Conservation (phyloP, 2,888 invertebrate genomes). For the Chymomyza caudatula region DNA sequence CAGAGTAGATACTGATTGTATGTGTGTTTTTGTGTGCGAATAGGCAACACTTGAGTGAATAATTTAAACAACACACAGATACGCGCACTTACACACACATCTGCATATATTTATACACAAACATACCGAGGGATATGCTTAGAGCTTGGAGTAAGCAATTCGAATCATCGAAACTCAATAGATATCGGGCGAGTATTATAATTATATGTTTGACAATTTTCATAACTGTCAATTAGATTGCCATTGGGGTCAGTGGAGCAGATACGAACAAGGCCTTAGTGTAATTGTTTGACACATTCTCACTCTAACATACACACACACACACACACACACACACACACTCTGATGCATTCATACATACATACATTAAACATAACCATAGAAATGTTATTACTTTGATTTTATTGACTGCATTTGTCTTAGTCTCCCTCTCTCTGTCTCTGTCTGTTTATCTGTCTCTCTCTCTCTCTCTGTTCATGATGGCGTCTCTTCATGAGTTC, state of each 20-base stretch:
- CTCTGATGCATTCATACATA: conserved; percentile 7
- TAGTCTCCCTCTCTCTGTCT: too few species aligned
- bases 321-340: background rate
- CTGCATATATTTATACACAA: background rate
- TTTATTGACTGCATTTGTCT: conserved; percentile 61
- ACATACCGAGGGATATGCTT: background rate
- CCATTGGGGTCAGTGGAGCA: conserved; percentile 5
- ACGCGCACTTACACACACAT: conserved; percentile 7
- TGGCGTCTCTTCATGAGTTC: too few species aligned
- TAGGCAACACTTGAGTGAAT: conserved; percentile 31
- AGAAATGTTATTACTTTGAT: conserved; percentile 48
- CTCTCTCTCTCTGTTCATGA: too few species aligned
- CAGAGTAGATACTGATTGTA: background rate
- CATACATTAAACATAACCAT: conserved; percentile 20
- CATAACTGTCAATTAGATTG: conserved; percentile 72
- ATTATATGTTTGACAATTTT: conserved; percentile 70
- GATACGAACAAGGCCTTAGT: background rate
- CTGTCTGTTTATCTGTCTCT: too few species aligned
- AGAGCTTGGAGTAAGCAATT: background rate
- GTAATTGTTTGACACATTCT: conserved; percentile 5
- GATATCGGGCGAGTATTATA: conserved; percentile 54
- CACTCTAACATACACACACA: background rate
- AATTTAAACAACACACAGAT: conserved; percentile 27
- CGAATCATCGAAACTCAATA: conserved; percentile 50
- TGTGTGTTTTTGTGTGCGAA: background rate